Percentiles rank a stretch among this genome's conserved stretches.
Evolutionary conservation across 2,113 vertebrate genomes (phyloP).

Genomic region (Pygoscelis antarcticus): DNA sequence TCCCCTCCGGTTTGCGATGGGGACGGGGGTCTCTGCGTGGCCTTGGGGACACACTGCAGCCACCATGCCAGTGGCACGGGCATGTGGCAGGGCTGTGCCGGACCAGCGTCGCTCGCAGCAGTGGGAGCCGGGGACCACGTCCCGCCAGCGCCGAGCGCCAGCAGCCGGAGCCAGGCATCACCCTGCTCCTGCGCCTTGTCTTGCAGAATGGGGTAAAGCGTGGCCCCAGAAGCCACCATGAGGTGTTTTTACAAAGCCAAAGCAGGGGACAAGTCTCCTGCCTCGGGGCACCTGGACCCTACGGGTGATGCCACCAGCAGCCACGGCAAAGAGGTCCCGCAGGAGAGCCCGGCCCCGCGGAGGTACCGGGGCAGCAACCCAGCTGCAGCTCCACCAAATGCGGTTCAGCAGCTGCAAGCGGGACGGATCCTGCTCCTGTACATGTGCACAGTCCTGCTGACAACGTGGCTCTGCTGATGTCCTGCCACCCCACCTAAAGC

Average conservation of each 20-base stretch:
- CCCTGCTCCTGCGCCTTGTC: neutral
- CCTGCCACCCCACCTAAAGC: neutral
- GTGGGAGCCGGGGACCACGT: neutral
- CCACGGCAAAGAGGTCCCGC: neutral
- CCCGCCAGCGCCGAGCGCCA: fast-evolving
- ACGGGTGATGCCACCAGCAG: neutral
- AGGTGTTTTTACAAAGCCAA: neutral
- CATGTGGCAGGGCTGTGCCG: neutral
- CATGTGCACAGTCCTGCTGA: neutral
- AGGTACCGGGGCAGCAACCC: neutral
- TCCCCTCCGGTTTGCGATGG: neutral
- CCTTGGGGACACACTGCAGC: fast-evolving
- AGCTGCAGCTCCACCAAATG: neutral
- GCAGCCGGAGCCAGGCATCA: neutral
- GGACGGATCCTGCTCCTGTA: neutral
- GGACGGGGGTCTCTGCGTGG: neutral
- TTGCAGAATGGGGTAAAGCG: neutral
- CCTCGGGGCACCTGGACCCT: neutral
- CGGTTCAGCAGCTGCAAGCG: fast-evolving
- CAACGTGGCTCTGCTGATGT: neutral
- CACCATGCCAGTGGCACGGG: fast-evolving
- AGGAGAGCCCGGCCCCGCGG: fast-evolving
- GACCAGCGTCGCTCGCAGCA: fast-evolving
- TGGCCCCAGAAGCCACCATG: neutral
- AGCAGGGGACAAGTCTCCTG: neutral